A percentile compares a stretch with the other conserved stretches of the same genome.
Conservation (phyloP, 2,797 vertebrate genomes). For the Megaceryle alcyon region DNA sequence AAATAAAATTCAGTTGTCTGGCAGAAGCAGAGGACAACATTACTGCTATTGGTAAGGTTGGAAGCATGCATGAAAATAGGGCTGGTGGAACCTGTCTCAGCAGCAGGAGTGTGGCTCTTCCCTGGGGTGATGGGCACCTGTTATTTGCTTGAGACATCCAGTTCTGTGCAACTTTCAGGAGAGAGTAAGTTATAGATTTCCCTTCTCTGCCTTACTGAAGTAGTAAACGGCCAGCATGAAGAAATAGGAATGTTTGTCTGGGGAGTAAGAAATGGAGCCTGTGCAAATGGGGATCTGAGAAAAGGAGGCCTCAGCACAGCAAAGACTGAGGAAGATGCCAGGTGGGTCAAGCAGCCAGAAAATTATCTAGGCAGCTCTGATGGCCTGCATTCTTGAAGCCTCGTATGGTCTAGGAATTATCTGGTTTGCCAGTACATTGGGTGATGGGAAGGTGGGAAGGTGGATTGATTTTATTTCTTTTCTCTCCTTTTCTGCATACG, state of each 20-base stretch:
- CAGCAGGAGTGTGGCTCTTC: background rate
- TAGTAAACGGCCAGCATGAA: background rate
- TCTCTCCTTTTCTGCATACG: background rate
- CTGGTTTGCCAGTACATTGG: background rate
- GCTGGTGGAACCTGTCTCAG: background rate
- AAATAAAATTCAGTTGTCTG: background rate
- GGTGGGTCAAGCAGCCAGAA: background rate
- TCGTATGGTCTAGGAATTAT: rapidly evolving
- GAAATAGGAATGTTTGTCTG: background rate
- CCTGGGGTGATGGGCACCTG: rapidly evolving
- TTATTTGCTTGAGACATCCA: background rate
- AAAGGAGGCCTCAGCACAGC: background rate
- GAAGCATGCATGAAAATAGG: background rate
- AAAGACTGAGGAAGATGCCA: background rate
- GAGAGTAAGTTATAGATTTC: background rate
- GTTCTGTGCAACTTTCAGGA: background rate
- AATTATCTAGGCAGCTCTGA: background rate
- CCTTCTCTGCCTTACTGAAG: background rate
- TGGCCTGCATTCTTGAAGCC: background rate
- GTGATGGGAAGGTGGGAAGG: background rate
- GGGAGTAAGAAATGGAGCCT: background rate
- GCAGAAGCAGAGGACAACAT: background rate
- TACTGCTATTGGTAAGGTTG: background rate
- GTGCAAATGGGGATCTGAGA: background rate
- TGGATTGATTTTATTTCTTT: background rate